These are phyloP conservation scores for Sebastes steindachneri DNA, from an alignment of 2,797 vertebrate species.

Conservation along the genomic window DNA sequence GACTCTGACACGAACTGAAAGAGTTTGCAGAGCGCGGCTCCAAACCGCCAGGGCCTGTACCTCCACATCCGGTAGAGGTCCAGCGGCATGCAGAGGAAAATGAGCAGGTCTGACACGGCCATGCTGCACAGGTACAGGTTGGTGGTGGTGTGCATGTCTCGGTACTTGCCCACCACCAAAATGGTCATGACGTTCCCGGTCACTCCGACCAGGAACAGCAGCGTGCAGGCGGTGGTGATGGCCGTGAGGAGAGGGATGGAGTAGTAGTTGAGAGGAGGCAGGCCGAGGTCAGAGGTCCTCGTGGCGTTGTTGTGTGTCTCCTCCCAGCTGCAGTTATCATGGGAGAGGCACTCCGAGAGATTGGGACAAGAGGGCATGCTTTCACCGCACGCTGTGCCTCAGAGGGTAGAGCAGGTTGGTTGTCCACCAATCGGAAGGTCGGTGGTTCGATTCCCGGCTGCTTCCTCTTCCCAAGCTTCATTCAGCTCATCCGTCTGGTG, in stretches of 20 bases:
- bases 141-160: constrained; percentile 96
- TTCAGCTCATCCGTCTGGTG: too few species aligned
- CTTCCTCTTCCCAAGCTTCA: too few species aligned
- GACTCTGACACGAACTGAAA: constrained; percentile 97
- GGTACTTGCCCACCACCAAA: constrained; percentile 92
- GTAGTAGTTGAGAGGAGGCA: constrained; percentile 84
- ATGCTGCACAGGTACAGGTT: constrained; percentile 98
- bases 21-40: constrained; percentile 93
- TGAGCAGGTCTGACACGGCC: constrained; percentile 96
- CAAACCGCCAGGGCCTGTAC: constrained; percentile 95
- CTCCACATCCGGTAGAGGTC: constrained; percentile 97
- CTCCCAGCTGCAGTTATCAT: constrained; percentile 80
- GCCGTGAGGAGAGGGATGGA: constrained; percentile 89
- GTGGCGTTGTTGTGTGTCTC: constrained; percentile 73
- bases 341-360: constrained; percentile 74
- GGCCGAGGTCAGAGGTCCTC: constrained; percentile 25
- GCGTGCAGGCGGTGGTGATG: constrained; percentile 88
- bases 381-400: constrained; percentile 12
- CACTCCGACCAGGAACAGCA: constrained; percentile 91
- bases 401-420: too few species aligned
- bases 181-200: constrained; percentile 94
- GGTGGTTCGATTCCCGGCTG: too few species aligned
- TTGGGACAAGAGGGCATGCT: constrained; percentile 80
- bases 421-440: too few species aligned
- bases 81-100: constrained; percentile 97